A percentile compares a stretch with the other conserved stretches of the same genome.
Evolutionary conservation across 2,113 vertebrate genomes (phyloP).

Genomic region (Chaetodon auriga): DNA sequence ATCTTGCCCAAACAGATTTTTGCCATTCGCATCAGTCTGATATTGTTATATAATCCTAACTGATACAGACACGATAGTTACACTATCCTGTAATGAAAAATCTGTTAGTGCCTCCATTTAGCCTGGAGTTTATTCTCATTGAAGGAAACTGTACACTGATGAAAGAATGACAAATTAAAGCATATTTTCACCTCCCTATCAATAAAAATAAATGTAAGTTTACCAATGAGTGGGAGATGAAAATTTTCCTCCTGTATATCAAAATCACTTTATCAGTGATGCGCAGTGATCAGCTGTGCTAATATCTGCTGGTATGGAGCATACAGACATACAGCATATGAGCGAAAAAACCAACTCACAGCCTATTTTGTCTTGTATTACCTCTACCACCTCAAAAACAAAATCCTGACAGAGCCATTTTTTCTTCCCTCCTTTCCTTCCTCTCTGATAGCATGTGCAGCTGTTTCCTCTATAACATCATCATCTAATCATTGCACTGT

Average conservation of each 20-base stretch:
- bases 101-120: no score
- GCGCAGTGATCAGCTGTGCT: background rate
- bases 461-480: constrained; percentile 11
- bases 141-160: background rate
- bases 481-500: background rate
- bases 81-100: no score
- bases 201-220: no score
- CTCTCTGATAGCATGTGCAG: constrained; percentile 7
- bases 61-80: background rate
- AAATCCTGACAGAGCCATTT: background rate
- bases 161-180: background rate
- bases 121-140: no score
- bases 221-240: background rate
- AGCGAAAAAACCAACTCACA: background rate
- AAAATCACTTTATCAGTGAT: background rate
- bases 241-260: background rate
- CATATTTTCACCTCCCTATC: no score
- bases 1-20: background rate
- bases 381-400: background rate
- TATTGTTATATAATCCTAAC: background rate
- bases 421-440: background rate
- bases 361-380: background rate
- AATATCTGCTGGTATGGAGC: background rate
- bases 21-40: background rate
- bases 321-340: background rate